Evolutionary conservation across 2,888 invertebrate genomes (phyloP), one percentile per base, ranked within the genome.

Genomic region (Drosophila mercatorum): DNA sequence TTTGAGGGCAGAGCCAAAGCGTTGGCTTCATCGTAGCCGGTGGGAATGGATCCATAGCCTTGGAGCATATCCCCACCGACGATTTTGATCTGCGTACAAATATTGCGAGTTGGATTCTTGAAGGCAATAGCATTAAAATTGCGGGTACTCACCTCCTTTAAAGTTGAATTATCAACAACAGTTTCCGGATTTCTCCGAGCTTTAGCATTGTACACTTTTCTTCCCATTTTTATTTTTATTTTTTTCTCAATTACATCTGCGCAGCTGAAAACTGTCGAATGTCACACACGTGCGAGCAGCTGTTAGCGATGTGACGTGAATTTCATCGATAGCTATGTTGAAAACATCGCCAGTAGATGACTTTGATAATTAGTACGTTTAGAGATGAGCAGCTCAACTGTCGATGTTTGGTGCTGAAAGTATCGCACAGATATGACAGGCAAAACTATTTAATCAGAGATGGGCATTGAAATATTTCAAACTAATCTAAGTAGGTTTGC

Each of bases 1-100:
- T 95, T 94, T 0, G 96, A 96, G 0, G 98, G 98, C 72, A 98
- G 92, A 5, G 96, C 97, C 80, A 98, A 92, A 0, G 95, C 94
- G 93, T 98, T 98, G 72, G 96, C 96, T 12, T 95, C 94, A 91
- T 97, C 96, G 89, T 95, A 96, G 17, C 94, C 94, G 0, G 94
- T 93, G 73, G 95, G 95, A 51, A 52, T 40, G 71, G 34, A 92
- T n/a, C 92, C 91, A 0, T 61, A 71, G 34, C 93, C 91, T 0
- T 61, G 68, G 36, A 93, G 75, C 62, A 96, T 93, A 56, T 94
- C 91, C 40, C 79, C 83, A 58, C 96, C 93, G 69, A 97, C 95
- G 64, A 97, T 89, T 92, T 95, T 92, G 52, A 97, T 95, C 96
- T 96, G 59, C 14, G 14, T 11, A 11, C 28, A 6, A 26, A 34